Evolutionary conservation across 2,888 invertebrate species (phyloP).

Genomic region (Fragum fragum): DNA sequence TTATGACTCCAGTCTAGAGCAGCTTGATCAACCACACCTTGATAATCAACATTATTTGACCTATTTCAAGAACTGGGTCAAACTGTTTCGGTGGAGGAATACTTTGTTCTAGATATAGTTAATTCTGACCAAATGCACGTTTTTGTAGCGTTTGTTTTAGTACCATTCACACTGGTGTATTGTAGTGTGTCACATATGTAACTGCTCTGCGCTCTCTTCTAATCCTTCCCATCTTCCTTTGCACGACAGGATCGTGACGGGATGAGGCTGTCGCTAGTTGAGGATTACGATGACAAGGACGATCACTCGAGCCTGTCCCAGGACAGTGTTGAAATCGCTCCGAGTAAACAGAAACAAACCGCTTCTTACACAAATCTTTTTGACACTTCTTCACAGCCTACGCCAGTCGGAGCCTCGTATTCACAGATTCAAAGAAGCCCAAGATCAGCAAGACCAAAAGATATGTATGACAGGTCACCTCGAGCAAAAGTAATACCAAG

Average conservation of each 20-base stretch:
- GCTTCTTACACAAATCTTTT: conserved; percentile 84
- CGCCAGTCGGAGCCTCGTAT: conserved; percentile 70
- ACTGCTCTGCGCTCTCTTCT: conserved; percentile 58
- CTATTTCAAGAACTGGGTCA: neutral
- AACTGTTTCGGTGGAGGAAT: conserved; percentile 20
- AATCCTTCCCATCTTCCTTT: conserved; percentile 61
- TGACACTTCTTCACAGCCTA: conserved; percentile 75
- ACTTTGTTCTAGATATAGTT: neutral
- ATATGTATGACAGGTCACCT: conserved; percentile 62
- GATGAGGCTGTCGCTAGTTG: conserved; percentile 66
- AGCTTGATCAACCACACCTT: conserved; percentile 1
- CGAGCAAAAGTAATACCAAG: conserved; percentile 45
- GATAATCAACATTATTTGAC: conserved; percentile 13
- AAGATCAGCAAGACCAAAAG: conserved; percentile 51
- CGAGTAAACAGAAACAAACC: conserved; percentile 68
- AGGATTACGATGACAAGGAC: conserved; percentile 75
- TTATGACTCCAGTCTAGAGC: conserved; percentile 64
- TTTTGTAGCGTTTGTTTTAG: conserved; percentile 22
- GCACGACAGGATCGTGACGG: conserved; percentile 68
- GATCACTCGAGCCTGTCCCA: conserved; percentile 74
- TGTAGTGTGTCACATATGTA: conserved; percentile 48
- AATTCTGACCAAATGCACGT: conserved; percentile 25
- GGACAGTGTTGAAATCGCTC: conserved; percentile 72
- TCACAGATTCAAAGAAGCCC: conserved; percentile 63
- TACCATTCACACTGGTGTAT: conserved; percentile 33